Percentiles rank a stretch among this genome's conserved stretches.
Conservation (phyloP, 2,797 vertebrate genomes). For the Todus mexicanus region DNA sequence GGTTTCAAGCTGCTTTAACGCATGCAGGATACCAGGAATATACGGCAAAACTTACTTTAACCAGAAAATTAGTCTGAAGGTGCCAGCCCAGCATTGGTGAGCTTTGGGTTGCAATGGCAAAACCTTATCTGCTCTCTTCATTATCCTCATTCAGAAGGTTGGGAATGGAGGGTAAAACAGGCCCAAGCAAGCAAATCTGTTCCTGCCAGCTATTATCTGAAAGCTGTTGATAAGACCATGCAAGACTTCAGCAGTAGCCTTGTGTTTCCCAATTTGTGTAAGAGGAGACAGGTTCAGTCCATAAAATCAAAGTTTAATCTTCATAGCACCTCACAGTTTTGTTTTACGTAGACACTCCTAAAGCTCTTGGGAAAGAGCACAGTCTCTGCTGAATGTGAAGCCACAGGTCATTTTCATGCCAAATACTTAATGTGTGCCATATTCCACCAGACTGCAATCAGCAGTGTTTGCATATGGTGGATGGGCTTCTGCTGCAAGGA, state of each 20-base stretch:
- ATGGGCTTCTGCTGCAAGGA: neutral
- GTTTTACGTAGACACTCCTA: neutral
- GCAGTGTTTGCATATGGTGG: neutral
- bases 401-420: neutral
- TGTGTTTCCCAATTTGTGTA: neutral
- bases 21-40: neutral
- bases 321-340: neutral
- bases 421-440: neutral
- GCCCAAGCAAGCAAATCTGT: neutral
- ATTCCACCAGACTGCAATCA: neutral
- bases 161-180: neutral
- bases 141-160: neutral
- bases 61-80: neutral
- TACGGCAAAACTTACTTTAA: neutral
- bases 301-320: neutral
- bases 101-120: neutral
- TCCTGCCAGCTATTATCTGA: neutral
- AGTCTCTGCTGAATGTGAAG: neutral
- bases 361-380: neutral
- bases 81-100: neutral
- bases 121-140: neutral
- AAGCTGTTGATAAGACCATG: neutral
- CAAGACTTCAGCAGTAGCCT: neutral
- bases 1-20: neutral
- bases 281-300: neutral